Percentiles rank a stretch among this genome's conserved stretches.
phyloP scores from a whole-genome alignment of 2,888 invertebrate species.

The Pachymerium ferrugineum region DNA sequence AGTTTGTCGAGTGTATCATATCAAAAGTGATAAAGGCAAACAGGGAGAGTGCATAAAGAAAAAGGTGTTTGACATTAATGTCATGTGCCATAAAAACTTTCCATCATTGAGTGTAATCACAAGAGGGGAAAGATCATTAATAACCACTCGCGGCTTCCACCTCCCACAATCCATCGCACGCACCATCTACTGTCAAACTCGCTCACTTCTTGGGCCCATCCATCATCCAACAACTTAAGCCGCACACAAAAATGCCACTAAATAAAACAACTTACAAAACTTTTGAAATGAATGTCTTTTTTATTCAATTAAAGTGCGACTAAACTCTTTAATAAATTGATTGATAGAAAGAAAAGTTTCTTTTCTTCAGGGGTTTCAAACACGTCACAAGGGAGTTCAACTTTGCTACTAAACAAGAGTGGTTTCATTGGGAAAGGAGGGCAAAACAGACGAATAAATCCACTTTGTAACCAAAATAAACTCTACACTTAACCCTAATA shows the following conservation, averaged over 20 bases:
- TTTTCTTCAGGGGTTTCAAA: not conserved
- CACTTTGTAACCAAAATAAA: not conserved
- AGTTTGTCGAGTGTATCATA: too few relatives aligned
- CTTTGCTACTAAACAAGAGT: too few relatives aligned
- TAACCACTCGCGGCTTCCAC: not conserved
- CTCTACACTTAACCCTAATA: not conserved
- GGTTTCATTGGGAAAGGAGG: not conserved
- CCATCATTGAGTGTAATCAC: not conserved
- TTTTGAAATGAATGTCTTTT: not conserved
- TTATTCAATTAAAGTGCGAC: not conserved
- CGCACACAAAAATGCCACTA: not conserved
- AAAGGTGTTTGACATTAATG: not conserved
- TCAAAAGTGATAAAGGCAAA: too few relatives aligned
- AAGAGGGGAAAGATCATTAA: not conserved
- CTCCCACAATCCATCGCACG: not conserved
- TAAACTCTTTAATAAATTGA: not conserved
- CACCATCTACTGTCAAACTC: not conserved
- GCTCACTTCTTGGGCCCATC: too few relatives aligned
- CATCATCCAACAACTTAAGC: constrained; percentile 1
- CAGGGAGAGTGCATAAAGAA: not conserved
- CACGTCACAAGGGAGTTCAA: not conserved
- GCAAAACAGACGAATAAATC: not conserved
- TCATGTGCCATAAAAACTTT: not conserved
- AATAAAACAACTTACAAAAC: not conserved
- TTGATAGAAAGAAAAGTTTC: not conserved